phyloP scores from a whole-genome alignment of 2,888 invertebrate genomes.

The Drosophila seclusa region DNA sequence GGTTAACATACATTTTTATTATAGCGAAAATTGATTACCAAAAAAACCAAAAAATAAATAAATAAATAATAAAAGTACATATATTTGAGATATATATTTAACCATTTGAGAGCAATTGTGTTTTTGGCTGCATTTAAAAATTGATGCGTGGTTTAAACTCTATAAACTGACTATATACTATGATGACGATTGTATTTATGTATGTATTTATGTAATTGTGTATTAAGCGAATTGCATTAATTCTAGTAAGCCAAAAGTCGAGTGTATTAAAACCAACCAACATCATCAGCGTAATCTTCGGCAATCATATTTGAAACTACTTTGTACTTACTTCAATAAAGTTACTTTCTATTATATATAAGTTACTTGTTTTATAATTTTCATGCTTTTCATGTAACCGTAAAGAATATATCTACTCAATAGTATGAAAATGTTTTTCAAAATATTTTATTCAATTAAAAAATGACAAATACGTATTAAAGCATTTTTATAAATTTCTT shows the following conservation, averaged over 20 bases:
- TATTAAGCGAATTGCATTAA: slow-evolving; percentile 69
- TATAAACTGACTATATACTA: slow-evolving; percentile 69
- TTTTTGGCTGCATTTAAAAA: slow-evolving; percentile 71
- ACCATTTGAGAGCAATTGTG: slow-evolving; percentile 56
- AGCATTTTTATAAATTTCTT: slow-evolving; percentile 47
- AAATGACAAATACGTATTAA: slow-evolving; percentile 42
- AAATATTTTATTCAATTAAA: slow-evolving; percentile 33
- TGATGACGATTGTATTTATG: slow-evolving; percentile 73
- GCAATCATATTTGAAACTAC: slow-evolving; percentile 30
- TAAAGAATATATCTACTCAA: slow-evolving; percentile 18
- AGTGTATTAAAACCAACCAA: slow-evolving; percentile 17
- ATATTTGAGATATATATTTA: slow-evolving; percentile 35
- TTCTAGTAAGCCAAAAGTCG: slow-evolving; percentile 54
- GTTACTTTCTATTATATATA: slow-evolving; percentile 12
- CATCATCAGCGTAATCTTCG: slow-evolving; percentile 27
- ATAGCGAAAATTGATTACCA: slow-evolving; percentile 61
- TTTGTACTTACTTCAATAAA: slow-evolving; percentile 7
- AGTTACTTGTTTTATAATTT: not conserved
- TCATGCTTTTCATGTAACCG: slow-evolving; percentile 1
- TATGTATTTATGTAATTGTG: slow-evolving; percentile 70
- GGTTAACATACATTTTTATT: slow-evolving; percentile 51
- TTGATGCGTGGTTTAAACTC: slow-evolving; percentile 45
- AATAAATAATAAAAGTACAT: slow-evolving; percentile 8
- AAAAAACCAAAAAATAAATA: slow-evolving; percentile 14
- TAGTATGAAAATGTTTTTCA: slow-evolving; percentile 32